phyloP scores from a whole-genome alignment of 2,797 vertebrate genomes.

The Phoxinus dragarum region DNA sequence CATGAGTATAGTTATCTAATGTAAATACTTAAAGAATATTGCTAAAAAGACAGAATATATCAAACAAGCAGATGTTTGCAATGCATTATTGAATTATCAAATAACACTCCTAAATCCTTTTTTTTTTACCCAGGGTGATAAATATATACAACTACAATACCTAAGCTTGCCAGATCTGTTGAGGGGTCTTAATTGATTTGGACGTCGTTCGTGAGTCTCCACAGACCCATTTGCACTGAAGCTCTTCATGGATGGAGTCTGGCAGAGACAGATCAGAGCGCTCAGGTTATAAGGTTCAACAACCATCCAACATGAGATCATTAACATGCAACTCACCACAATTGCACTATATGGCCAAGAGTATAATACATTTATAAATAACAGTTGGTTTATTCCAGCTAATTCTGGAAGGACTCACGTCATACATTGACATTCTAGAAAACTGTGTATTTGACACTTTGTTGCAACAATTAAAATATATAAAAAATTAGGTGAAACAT shows the following conservation, averaged over 20 bases:
- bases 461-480: background rate
- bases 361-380: background rate
- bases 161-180: slow-evolving; percentile 85
- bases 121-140: background rate
- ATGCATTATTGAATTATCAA: background rate
- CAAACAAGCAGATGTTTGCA: background rate
- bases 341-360: too few relatives aligned
- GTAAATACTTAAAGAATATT: background rate
- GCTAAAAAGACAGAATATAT: background rate
- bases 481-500: too few relatives aligned
- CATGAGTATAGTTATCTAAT: background rate
- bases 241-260: slow-evolving; percentile 72
- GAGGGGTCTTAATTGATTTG: slow-evolving; percentile 77
- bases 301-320: background rate
- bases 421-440: background rate
- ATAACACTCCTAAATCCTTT: background rate
- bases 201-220: slow-evolving; percentile 86
- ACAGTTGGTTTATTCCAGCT: background rate
- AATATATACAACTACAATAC: slow-evolving; percentile 68
- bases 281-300: background rate
- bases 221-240: slow-evolving; percentile 74
- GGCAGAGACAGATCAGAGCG: slow-evolving; percentile 24
- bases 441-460: background rate
- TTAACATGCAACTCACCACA: background rate
- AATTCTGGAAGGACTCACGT: too few relatives aligned